phyloP scores from a whole-genome alignment of 2,113 vertebrate species.

The Phoenicopterus ruber region DNA sequence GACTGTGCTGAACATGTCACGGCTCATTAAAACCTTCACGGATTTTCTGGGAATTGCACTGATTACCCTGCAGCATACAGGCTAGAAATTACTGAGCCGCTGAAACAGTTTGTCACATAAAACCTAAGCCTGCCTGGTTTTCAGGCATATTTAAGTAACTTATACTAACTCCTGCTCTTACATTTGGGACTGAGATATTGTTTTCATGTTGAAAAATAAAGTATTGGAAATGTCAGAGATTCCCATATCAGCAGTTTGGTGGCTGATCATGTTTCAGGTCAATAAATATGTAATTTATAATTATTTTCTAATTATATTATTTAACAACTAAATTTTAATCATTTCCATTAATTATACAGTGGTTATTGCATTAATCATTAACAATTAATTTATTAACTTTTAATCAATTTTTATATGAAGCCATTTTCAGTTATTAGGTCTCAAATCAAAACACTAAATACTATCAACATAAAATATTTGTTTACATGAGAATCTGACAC shows the following conservation, averaged over 20 bases:
- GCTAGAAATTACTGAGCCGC: conserved; percentile 31
- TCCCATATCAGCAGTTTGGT: background rate
- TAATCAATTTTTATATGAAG: background rate
- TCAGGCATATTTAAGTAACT: background rate
- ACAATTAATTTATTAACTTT: background rate
- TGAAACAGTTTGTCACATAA: conserved; percentile 7
- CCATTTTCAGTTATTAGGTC: background rate
- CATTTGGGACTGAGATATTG: background rate
- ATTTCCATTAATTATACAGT: background rate
- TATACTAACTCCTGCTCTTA: background rate
- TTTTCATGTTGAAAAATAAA: background rate
- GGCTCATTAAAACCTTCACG: conserved; percentile 52
- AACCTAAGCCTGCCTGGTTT: background rate
- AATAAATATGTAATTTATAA: background rate
- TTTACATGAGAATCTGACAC: background rate
- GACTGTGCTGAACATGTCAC: background rate
- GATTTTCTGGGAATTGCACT: conserved; percentile 49
- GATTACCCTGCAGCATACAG: conserved; percentile 30
- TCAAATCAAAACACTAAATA: background rate
- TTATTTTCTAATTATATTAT: background rate
- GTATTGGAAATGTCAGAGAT: background rate
- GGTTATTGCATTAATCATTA: background rate
- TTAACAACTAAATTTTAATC: background rate
- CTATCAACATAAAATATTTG: background rate
- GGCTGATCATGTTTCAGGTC: background rate